Percentiles rank a stretch among this genome's conserved stretches.
Conservation (phyloP, 2,113 vertebrate genomes). For the Arizona elegans region DNA sequence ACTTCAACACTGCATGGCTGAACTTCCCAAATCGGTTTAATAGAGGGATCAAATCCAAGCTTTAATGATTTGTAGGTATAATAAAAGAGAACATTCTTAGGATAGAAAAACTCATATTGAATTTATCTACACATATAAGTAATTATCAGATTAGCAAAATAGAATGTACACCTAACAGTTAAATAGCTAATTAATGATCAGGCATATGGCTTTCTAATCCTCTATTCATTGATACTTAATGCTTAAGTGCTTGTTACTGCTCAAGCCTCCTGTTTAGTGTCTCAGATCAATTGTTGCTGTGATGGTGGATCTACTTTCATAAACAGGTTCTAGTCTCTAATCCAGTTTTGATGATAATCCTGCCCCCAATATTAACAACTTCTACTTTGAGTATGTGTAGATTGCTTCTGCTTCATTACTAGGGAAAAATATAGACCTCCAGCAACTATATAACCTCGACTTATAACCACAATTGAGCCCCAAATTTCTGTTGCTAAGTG, state of each 20-base stretch:
- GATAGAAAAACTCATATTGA: background rate
- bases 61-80: background rate
- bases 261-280: background rate
- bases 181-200: background rate
- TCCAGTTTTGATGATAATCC: background rate
- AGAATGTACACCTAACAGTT: background rate
- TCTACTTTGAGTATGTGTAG: background rate
- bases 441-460: background rate
- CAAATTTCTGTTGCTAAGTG: background rate
- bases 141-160: background rate
- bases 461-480: background rate
- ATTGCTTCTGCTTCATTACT: background rate
- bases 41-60: background rate
- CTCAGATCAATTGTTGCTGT: background rate
- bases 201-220: background rate
- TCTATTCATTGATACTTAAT: background rate
- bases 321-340: background rate
- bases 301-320: background rate
- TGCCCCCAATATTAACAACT: background rate
- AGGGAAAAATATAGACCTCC: background rate
- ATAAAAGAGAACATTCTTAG: background rate
- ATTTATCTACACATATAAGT: background rate
- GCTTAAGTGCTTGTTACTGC: background rate
- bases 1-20: background rate
- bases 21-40: background rate